phyloP scores from a whole-genome alignment of 2,797 vertebrate species.

The Vespertilio murinus region DNA sequence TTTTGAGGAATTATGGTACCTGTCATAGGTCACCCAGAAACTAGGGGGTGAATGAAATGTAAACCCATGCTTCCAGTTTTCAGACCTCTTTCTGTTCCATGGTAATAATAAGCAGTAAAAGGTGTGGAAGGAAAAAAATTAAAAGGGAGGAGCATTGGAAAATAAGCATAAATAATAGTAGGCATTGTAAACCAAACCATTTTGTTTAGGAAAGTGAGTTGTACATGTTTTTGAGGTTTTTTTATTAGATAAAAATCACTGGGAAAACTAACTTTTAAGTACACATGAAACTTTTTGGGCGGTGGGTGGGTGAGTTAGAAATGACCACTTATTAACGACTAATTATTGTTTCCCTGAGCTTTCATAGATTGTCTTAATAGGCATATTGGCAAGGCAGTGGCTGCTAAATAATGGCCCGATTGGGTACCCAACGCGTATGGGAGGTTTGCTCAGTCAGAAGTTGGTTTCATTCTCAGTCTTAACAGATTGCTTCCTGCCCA shows the following conservation, averaged over 20 bases:
- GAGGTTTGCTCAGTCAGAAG: neutral
- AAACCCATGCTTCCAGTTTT: neutral
- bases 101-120: neutral
- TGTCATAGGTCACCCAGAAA: neutral
- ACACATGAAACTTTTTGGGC: neutral
- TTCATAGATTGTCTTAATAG: neutral
- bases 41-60: neutral
- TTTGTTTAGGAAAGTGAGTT: neutral
- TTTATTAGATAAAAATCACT: neutral
- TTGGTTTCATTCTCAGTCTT: neutral
- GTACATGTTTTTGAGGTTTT: neutral
- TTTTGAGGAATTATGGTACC: constrained; percentile 5
- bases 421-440: neutral
- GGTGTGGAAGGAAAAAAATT: neutral
- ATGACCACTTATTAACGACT: neutral
- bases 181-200: neutral
- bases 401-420: neutral
- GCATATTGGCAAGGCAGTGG: neutral
- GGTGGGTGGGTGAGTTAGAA: neutral
- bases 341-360: neutral
- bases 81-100: neutral
- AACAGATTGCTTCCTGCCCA: neutral
- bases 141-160: neutral
- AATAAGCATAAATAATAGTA: neutral
- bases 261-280: neutral